phyloP scores from a whole-genome alignment of 2,888 invertebrate genomes.

The Camponotus fellah region DNA sequence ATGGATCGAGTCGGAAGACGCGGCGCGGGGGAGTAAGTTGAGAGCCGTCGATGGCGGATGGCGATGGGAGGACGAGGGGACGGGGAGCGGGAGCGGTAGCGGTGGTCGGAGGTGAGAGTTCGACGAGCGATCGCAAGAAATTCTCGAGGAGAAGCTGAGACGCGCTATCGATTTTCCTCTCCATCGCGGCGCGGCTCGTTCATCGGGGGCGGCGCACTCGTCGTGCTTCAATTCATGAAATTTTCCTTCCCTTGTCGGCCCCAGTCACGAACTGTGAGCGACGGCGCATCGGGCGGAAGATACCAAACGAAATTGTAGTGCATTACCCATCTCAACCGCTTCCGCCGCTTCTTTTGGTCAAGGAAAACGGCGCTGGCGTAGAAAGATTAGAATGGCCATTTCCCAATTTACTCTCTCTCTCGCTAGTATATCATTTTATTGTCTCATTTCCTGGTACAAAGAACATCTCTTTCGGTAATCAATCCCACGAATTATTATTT shows the following conservation, averaged over 20 bases:
- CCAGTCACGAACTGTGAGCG: constrained; percentile 47
- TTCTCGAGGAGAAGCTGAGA: constrained; percentile 73
- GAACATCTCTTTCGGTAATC: constrained; percentile 3
- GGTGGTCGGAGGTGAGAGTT: constrained; percentile 74
- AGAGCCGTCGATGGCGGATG: constrained; percentile 64
- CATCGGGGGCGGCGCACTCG: constrained; percentile 65
- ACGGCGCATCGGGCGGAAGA: constrained; percentile 54
- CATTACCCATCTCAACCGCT: constrained; percentile 51
- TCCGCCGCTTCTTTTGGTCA: constrained; percentile 42
- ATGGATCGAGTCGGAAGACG: constrained; percentile 78
- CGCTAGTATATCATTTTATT: neutral
- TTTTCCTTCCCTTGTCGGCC: constrained; percentile 68
- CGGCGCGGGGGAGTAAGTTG: constrained; percentile 70
- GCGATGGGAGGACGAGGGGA: constrained; percentile 25
- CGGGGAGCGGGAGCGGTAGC: constrained; percentile 24
- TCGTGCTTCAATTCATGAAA: constrained; percentile 73
- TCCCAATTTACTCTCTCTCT: constrained; percentile 48
- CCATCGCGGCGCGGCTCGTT: constrained; percentile 58
- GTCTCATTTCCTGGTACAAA: neutral
- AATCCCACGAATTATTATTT: neutral
- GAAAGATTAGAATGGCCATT: constrained; percentile 62
- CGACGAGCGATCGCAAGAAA: constrained; percentile 81
- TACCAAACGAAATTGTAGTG: constrained; percentile 67
- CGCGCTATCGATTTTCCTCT: constrained; percentile 79
- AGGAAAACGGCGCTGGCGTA: constrained; percentile 44